phyloP scores from a whole-genome alignment of 2,113 vertebrate genomes.

The Phalacrocorax aristotelis region DNA sequence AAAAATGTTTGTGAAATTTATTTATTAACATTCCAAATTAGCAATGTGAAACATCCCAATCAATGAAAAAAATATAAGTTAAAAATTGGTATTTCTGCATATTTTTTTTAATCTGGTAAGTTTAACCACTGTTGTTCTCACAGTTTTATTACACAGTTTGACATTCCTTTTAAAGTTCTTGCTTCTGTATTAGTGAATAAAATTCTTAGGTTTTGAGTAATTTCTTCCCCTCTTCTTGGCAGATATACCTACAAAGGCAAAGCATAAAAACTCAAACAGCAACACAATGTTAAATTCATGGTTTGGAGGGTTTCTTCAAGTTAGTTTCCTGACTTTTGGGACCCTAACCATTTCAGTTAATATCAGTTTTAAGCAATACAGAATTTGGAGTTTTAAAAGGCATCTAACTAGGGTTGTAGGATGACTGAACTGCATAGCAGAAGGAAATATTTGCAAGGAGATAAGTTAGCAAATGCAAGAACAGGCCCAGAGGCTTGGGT shows the following conservation, averaged over 20 bases:
- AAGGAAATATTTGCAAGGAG: background rate
- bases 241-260: background rate
- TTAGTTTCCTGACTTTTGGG: background rate
- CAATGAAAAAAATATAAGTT: background rate
- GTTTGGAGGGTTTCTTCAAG: background rate
- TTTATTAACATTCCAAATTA: background rate
- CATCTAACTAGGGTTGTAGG: background rate
- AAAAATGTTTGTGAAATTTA: background rate
- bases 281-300: background rate
- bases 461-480: background rate
- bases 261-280: background rate
- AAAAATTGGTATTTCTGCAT: background rate
- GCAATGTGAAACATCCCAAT: background rate
- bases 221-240: background rate
- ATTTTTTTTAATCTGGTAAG: background rate
- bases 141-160: background rate
- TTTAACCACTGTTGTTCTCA: background rate
- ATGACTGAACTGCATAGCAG: background rate
- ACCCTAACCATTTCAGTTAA: background rate
- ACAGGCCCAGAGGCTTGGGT: background rate
- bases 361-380: background rate
- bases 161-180: background rate
- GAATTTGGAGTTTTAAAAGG: background rate
- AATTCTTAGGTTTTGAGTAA: background rate
- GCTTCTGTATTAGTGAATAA: background rate